Evolutionary conservation across 2,888 invertebrate genomes (phyloP).

Genomic region (Lasioglossum lativentre): DNA sequence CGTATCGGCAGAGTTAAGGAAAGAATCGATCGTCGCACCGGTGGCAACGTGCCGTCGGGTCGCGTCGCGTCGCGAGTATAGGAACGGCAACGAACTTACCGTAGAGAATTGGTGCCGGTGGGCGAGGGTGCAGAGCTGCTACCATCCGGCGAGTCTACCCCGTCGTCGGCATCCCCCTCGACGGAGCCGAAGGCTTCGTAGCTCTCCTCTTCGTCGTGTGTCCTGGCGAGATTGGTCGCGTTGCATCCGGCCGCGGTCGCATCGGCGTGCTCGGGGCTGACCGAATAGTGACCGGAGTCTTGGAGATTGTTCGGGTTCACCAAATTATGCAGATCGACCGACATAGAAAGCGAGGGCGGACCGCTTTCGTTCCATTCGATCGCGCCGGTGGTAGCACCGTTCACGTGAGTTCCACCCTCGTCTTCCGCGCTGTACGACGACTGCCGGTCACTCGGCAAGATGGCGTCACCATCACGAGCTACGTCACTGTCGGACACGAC

Average conservation of each 20-base stretch:
- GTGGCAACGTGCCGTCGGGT: background rate
- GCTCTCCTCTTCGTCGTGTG: constrained; percentile 78
- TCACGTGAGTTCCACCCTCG: constrained; percentile 45
- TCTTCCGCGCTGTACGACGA: constrained; percentile 44
- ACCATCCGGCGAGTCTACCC: constrained; percentile 76
- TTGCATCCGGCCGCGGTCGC: constrained; percentile 27
- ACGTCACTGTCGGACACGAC: constrained; percentile 62
- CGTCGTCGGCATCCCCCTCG: constrained; percentile 72
- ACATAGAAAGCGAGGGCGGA: constrained; percentile 79
- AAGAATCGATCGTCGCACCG: constrained; percentile 21
- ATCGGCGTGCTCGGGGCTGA: constrained; percentile 68
- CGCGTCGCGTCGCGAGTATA: background rate
- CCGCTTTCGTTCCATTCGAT: constrained; percentile 63
- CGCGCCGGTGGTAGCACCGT: constrained; percentile 46
- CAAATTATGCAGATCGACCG: constrained; percentile 71
- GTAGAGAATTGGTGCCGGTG: constrained; percentile 73
- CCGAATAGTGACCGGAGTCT: constrained; percentile 73
- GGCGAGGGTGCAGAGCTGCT: constrained; percentile 82
- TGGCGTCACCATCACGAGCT: constrained; percentile 61
- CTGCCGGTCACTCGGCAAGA: constrained; percentile 52
- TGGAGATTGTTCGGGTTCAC: constrained; percentile 60
- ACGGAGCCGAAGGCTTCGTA: constrained; percentile 82
- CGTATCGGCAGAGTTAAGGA: background rate
- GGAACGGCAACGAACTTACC: constrained; percentile 62
- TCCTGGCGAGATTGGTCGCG: constrained; percentile 52